Conservation (phyloP, 2,113 vertebrate genomes). For the Ciconia boyciana region DNA sequence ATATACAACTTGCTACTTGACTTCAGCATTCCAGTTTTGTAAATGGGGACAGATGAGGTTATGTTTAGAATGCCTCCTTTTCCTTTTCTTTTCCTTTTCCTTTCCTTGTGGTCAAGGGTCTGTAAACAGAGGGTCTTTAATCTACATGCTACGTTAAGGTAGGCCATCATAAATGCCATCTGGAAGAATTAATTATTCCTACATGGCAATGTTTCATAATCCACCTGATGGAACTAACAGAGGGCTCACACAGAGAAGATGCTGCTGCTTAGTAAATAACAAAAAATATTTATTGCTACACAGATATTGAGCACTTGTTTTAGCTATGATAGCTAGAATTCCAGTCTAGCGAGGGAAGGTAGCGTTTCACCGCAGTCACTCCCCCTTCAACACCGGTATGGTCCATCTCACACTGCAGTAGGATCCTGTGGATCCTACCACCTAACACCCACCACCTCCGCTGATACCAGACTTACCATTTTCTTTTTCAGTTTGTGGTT, state of each 20-base stretch:
- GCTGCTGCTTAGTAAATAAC: not conserved
- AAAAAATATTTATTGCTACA: not conserved
- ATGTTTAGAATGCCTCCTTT: not conserved
- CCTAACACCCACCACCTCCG: not conserved
- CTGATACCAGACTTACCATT: constrained; percentile 75
- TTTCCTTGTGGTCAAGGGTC: not conserved
- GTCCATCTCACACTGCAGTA: not conserved
- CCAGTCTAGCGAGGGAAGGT: not conserved
- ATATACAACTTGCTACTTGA: not conserved
- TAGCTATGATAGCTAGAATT: not conserved
- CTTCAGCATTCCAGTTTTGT: not conserved
- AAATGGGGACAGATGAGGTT: not conserved
- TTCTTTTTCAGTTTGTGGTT: constrained; percentile 96
- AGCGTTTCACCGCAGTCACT: not conserved
- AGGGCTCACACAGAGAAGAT: not conserved
- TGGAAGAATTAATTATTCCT: not conserved
- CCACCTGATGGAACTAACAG: not conserved
- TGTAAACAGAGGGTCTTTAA: not conserved
- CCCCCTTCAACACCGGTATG: fast-evolving
- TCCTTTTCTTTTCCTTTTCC: not conserved
- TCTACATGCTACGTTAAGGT: not conserved
- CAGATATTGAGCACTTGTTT: not conserved
- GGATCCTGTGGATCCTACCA: not conserved
- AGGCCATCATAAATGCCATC: not conserved
- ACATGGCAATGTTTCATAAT: not conserved